Percentiles rank a stretch among this genome's conserved stretches.
Conservation (phyloP, 1,140 invertebrate genomes). For the Drosophila nannoptera region DNA sequence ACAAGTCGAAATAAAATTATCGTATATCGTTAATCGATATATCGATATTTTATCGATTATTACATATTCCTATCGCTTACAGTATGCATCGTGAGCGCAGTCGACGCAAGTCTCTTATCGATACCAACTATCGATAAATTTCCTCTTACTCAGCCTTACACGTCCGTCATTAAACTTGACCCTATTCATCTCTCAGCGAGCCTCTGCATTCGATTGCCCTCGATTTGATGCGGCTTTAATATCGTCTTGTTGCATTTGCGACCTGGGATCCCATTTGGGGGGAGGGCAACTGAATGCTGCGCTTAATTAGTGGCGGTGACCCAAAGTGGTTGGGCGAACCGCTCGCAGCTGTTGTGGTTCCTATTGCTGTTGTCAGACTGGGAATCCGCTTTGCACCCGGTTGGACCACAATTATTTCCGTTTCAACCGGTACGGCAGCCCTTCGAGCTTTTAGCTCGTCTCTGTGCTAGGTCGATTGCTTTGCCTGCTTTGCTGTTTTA, state of each 20-base stretch:
- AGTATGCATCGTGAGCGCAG: no score
- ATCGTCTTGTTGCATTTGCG: background rate
- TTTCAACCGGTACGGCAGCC: slow-evolving; percentile 51
- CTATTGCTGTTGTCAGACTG: slow-evolving; percentile 22
- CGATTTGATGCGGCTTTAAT: slow-evolving; percentile 3
- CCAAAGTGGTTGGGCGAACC: slow-evolving; percentile 57
- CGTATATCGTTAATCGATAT: no score
- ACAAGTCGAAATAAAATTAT: no score
- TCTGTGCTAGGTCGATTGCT: slow-evolving; percentile 3
- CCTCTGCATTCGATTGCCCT: background rate
- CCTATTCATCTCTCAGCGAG: background rate
- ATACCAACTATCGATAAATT: no score
- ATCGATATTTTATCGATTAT: no score
- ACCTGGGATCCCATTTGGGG: slow-evolving; percentile 15
- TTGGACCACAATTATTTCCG: slow-evolving; percentile 71
- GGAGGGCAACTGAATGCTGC: slow-evolving; percentile 33
- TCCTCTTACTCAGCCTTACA: no score
- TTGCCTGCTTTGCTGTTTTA: slow-evolving; percentile 74
- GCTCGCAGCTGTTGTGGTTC: slow-evolving; percentile 29
- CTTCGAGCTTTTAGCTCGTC: slow-evolving; percentile 20
- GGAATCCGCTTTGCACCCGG: slow-evolving; percentile 26
- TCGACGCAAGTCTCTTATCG: no score
- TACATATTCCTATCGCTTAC: no score
- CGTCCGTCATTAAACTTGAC: no score
- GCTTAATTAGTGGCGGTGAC: slow-evolving; percentile 52